These are phyloP conservation scores for Brachyptera putata DNA, from an alignment of 2,888 invertebrate species.

Conservation along the genomic window DNA sequence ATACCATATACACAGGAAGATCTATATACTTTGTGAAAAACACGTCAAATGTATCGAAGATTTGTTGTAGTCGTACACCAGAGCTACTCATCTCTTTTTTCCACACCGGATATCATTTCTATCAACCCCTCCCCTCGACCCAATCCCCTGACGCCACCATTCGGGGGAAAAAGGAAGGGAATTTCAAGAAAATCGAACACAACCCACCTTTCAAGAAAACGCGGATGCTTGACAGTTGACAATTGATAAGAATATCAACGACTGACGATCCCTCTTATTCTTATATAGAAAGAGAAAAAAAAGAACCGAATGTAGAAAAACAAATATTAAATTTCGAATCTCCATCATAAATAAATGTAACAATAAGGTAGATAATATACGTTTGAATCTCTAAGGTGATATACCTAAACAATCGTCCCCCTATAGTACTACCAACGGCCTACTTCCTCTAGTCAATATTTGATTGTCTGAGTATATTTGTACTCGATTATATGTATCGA, in stretches of 20 bases:
- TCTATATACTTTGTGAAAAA: neutral
- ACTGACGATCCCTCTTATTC: neutral
- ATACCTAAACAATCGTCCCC: slow-evolving; percentile 9
- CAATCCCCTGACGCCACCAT: too few relatives aligned
- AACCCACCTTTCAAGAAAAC: slow-evolving; percentile 12
- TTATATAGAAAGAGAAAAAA: too few relatives aligned
- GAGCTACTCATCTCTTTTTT: too few relatives aligned
- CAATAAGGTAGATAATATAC: too few relatives aligned
- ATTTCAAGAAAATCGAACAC: slow-evolving; percentile 8
- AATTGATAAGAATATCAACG: slow-evolving; percentile 4
- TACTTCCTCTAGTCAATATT: slow-evolving; percentile 17
- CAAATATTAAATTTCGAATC: too few relatives aligned
- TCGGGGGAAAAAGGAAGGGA: too few relatives aligned
- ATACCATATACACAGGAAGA: neutral
- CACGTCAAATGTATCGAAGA: neutral
- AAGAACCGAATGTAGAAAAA: too few relatives aligned
- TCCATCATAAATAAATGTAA: too few relatives aligned
- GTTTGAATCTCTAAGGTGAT: too few relatives aligned
- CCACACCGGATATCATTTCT: slow-evolving; percentile 9
- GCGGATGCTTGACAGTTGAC: slow-evolving; percentile 2
- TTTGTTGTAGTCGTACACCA: neutral
- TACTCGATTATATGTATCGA: neutral
- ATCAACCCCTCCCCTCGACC: neutral
- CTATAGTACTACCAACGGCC: too few relatives aligned
- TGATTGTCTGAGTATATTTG: slow-evolving; percentile 6